Conservation (phyloP, 1,140 invertebrate species). For the Drosophila willistoni region DNA sequence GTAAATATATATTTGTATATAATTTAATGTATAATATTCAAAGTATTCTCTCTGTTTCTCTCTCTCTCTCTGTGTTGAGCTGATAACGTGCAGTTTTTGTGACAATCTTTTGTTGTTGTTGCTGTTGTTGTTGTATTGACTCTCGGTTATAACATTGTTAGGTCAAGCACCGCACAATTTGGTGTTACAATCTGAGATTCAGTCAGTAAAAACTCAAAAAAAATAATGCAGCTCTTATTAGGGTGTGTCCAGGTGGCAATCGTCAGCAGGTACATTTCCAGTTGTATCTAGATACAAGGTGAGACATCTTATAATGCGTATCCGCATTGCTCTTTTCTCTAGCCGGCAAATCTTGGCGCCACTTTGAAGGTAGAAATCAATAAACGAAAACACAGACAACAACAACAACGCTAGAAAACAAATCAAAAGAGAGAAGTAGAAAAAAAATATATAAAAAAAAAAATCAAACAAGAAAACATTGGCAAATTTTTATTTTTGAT, state of each 20-base stretch:
- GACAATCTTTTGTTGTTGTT: conserved; percentile 50
- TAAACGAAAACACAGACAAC: conserved; percentile 39
- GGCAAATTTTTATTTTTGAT: conserved; percentile 46
- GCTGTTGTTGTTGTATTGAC: conserved; percentile 36
- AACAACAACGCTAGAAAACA: conserved; percentile 26
- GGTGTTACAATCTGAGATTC: conserved; percentile 45
- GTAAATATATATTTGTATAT: conserved; percentile 25
- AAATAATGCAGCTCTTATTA: conserved; percentile 38
- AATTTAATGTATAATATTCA: conserved; percentile 15
- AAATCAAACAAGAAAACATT: conserved; percentile 41
- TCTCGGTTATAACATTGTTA: conserved; percentile 66
- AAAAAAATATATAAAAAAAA: conserved; percentile 12
- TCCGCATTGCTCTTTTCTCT: conserved; percentile 52
- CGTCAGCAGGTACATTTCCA: neutral
- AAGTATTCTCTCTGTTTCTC: conserved; percentile 6
- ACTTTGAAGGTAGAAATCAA: conserved; percentile 76
- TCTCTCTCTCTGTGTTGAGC: neutral
- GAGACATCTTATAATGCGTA: conserved; percentile 47
- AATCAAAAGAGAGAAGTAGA: conserved; percentile 21
- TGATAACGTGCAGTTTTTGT: conserved; percentile 40
- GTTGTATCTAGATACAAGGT: conserved; percentile 10
- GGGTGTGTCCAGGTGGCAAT: conserved; percentile 46
- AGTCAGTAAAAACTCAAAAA: conserved; percentile 27
- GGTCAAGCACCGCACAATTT: conserved; percentile 73
- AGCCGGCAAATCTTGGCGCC: conserved; percentile 65